These are phyloP conservation scores for Minunthozetes semirufus DNA, from an alignment of 2,888 invertebrate genomes.

Conservation along the genomic window DNA sequence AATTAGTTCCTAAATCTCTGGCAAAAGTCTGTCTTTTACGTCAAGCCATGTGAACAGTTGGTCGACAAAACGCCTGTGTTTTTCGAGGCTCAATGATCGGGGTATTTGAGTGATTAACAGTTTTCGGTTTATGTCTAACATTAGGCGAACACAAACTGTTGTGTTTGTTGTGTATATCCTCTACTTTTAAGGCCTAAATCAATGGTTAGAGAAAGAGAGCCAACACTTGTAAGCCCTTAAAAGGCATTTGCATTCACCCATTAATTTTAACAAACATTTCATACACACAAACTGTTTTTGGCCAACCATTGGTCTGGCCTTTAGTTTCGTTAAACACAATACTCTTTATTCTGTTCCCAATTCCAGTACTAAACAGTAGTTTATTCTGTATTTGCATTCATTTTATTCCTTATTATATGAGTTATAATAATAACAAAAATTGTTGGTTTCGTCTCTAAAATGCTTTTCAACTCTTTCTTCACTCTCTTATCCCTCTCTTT, in stretches of 20 bases:
- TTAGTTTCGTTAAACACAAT: background rate
- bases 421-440: too few relatives aligned
- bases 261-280: background rate
- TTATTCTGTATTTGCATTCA: too few relatives aligned
- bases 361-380: too few relatives aligned
- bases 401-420: too few relatives aligned
- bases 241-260: conserved; percentile 16
- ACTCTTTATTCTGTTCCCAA: background rate
- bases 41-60: background rate
- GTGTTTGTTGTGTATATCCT: background rate
- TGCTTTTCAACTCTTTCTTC: too few relatives aligned
- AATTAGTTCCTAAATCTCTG: background rate
- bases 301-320: background rate
- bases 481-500: too few relatives aligned
- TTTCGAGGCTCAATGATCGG: background rate
- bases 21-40: background rate
- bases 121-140: background rate
- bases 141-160: background rate
- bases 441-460: too few relatives aligned
- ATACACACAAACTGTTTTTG: background rate
- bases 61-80: background rate
- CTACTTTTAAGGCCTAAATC: background rate
- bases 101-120: conserved; percentile 16
- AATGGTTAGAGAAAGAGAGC: background rate
- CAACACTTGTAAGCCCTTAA: background rate